These are phyloP conservation scores for Notamacropus eugenii DNA, from an alignment of 2,797 vertebrate species.

Conservation along the genomic window DNA sequence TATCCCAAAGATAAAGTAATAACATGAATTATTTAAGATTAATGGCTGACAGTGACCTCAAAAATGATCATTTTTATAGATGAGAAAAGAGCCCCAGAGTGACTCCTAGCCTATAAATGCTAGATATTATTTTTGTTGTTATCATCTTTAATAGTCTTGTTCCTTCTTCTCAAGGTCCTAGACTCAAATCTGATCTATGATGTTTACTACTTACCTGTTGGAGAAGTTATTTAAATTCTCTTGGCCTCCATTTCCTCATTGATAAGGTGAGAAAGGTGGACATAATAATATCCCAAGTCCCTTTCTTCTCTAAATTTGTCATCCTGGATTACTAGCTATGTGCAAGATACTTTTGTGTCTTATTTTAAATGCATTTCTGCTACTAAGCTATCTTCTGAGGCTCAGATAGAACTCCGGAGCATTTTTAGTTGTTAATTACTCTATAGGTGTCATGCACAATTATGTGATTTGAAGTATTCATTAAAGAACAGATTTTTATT, in stretches of 20 bases:
- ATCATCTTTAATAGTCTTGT: background rate
- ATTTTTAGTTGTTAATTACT: constrained; percentile 23
- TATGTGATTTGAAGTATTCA: constrained; percentile 7
- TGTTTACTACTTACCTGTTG: too few relatives aligned
- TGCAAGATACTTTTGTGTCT: background rate
- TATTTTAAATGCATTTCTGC: background rate
- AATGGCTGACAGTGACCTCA: background rate
- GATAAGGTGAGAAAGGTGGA: background rate
- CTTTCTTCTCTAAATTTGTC: background rate
- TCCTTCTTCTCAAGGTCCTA: background rate
- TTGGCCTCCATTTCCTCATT: background rate
- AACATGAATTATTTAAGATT: background rate
- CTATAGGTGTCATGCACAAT: background rate
- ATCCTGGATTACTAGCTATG: background rate
- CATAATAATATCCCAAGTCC: background rate
- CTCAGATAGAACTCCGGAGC: background rate
- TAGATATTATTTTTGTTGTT: background rate
- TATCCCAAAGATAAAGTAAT: background rate
- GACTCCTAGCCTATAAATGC: background rate
- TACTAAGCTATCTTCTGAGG: constrained; percentile 7
- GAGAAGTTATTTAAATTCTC: background rate
- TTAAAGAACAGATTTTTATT: constrained; percentile 34
- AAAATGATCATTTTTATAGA: background rate
- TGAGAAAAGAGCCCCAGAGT: background rate
- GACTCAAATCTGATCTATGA: background rate